phyloP scores from a whole-genome alignment of 2,113 vertebrate species.

The Scopus umbretta region DNA sequence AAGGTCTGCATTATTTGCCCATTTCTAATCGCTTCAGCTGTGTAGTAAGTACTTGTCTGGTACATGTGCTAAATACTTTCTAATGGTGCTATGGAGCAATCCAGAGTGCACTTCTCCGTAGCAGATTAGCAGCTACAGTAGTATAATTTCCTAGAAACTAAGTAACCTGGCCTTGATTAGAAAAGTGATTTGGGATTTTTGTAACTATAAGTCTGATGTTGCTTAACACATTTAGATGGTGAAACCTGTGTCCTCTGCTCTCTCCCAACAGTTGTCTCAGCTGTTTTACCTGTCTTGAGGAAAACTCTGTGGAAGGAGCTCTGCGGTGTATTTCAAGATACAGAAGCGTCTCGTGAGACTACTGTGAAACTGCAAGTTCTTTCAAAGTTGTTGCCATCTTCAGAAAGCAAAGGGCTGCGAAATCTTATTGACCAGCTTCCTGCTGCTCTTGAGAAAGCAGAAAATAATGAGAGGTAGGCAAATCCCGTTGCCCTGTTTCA shows the following conservation, averaged over 20 bases:
- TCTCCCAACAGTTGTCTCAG: conserved; percentile 69
- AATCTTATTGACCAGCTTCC: conserved; percentile 72
- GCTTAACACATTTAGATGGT: not conserved
- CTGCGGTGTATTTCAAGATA: conserved; percentile 54
- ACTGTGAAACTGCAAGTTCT: conserved; percentile 66
- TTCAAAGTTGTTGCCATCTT: conserved; percentile 72
- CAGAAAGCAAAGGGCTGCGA: conserved; percentile 53
- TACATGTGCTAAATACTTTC: not conserved
- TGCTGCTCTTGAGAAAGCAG: conserved; percentile 64
- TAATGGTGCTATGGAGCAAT: not conserved
- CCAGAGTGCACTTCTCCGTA: not conserved
- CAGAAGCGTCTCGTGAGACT: not conserved
- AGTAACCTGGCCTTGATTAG: not conserved
- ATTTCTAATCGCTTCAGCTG: not conserved
- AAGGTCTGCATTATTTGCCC: not conserved
- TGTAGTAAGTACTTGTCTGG: not conserved
- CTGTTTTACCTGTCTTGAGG: conserved; percentile 72
- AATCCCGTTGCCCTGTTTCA: not conserved
- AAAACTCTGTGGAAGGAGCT: conserved; percentile 75
- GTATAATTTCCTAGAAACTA: not conserved
- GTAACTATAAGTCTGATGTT: not conserved
- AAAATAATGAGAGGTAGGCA: conserved; percentile 74
- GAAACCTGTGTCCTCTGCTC: not conserved
- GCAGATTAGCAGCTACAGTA: not conserved
- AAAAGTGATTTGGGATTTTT: not conserved